Base-by-base conservation (phyloP, 2,113 vertebrate genomes). In the Periophthalmus modestus region DNA sequence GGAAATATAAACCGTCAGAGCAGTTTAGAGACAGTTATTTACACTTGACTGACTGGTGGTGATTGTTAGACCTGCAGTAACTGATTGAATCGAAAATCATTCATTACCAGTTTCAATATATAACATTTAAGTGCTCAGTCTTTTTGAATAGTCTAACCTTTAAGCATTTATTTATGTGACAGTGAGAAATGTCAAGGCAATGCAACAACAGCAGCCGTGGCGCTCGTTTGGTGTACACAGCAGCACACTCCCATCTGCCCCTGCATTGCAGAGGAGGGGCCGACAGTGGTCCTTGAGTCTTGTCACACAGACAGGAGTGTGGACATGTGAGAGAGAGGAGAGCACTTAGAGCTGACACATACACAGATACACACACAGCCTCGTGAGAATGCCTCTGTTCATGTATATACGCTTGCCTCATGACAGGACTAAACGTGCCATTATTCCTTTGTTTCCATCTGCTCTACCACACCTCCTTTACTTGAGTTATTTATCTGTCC, bases 371-470 rank as follows among this genome's bases (percentile, higher is more conserved):
- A 78, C 55, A 68, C 62, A 7, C 19, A 28, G 74, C 55, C 82
- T 74, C 71, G 74, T 74, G 85, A 80, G 66, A 81, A 82, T 66
- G 81, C 58, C 57, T 66, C 67, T 61, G 84, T 68, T 87, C 82
- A 85, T 83, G 82, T 18, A n/a, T 54, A 46, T 55, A 47, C 63
- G 9, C 74, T 84, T 62, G 15, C 71, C 62, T 78, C 57, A 71
- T 82, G 87, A 89, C 85, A 82, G 77, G 80, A 78, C 77, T 83
- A 87, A 91, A 88, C 46, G 73, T 74, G 72, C 79, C 85, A 91
- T 91, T 90, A 90, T 87, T 84, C 61, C 66, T 81, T 86, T 83
- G 78, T 87, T 88, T 89, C 79, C 74, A 83, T 83, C 67, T 67
- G 54, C 66, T 80, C 73, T 65, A 83, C 68, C 82, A 48, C 80